Evolutionary conservation across 2,888 invertebrate species (phyloP).

Genomic region (Ichneumoninae sp.): DNA sequence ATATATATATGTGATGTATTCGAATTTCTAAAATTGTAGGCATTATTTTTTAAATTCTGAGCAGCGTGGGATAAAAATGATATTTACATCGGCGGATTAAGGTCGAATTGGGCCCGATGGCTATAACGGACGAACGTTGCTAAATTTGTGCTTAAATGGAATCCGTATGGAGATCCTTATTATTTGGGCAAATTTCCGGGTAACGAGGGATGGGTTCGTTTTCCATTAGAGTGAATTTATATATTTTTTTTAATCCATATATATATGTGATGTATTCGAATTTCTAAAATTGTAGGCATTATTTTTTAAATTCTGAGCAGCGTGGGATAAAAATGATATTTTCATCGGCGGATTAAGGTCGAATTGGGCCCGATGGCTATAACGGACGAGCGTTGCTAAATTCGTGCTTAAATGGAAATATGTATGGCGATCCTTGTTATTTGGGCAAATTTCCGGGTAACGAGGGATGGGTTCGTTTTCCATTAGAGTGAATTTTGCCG

Average conservation of each 20-base stretch:
- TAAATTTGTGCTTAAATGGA: slow-evolving; percentile 30
- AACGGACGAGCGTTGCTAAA: slow-evolving; percentile 28
- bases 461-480: slow-evolving; percentile 42
- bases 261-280: not conserved
- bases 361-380: not conserved
- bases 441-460: slow-evolving; percentile 46
- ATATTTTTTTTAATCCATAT: no score
- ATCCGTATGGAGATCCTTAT: slow-evolving; percentile 40
- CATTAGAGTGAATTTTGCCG: slow-evolving; percentile 47
- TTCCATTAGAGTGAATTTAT: slow-evolving; percentile 55
- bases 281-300: not conserved
- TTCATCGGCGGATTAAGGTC: not conserved
- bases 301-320: not conserved
- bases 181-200: slow-evolving; percentile 45
- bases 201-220: slow-evolving; percentile 42
- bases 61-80: not conserved
- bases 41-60: not conserved
- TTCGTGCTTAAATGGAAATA: slow-evolving; percentile 30
- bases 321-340: not conserved
- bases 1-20: not conserved
- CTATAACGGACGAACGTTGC: slow-evolving; percentile 15
- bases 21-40: not conserved
- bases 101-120: not conserved
- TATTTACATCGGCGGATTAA: not conserved
- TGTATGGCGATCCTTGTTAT: slow-evolving; percentile 46